Conservation (phyloP, 1,140 invertebrate species). For the Bemisia tabaci region DNA sequence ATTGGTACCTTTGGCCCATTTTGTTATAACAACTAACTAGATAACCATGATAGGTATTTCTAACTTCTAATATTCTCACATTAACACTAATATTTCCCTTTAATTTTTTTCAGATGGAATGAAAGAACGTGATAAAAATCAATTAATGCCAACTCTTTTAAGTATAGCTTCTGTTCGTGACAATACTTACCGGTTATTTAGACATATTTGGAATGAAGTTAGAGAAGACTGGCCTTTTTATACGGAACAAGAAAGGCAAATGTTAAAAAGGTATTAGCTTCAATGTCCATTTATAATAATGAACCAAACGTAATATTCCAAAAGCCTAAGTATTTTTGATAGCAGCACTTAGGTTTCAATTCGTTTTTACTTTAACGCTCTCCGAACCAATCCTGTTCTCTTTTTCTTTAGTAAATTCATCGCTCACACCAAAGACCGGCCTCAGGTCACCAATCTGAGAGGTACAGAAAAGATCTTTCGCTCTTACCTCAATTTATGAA, state of each 20-base stretch:
- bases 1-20: too few species aligned
- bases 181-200: slow-evolving; percentile 73
- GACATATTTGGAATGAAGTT: slow-evolving; percentile 81
- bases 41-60: too few species aligned
- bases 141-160: slow-evolving; percentile 51
- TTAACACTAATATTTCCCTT: too few species aligned
- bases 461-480: too few species aligned
- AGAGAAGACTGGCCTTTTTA: slow-evolving; percentile 90
- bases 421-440: too few species aligned
- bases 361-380: too few species aligned
- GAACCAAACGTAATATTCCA: background rate
- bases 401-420: slow-evolving; percentile 2
- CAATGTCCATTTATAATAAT: background rate
- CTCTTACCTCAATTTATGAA: too few species aligned
- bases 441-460: too few species aligned
- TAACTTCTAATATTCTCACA: too few species aligned
- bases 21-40: too few species aligned
- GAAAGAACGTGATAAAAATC: slow-evolving; percentile 61
- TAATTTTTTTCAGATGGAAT: slow-evolving; percentile 54
- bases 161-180: slow-evolving; percentile 66
- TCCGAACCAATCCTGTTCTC: too few species aligned
- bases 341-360: too few species aligned
- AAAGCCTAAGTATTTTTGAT: background rate
- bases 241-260: slow-evolving; percentile 69
- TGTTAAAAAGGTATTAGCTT: slow-evolving; percentile 67